Conservation (phyloP, 2,888 invertebrate genomes). For the Muscina levida region DNA sequence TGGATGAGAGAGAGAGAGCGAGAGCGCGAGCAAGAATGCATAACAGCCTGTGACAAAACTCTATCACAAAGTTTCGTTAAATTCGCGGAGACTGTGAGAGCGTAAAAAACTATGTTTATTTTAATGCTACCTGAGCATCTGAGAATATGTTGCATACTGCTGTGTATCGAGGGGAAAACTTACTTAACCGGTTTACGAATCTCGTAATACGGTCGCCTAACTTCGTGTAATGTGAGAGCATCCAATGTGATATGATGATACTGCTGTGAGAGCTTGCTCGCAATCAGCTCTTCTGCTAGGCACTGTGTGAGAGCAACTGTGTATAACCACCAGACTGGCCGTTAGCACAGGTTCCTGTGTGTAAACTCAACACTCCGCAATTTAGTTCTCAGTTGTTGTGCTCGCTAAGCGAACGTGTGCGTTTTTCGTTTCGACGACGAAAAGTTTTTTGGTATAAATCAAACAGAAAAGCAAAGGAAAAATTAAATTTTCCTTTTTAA, state of each 20-base stretch:
- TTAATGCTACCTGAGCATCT: neutral
- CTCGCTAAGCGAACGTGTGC: constrained; percentile 76
- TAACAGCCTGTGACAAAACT: constrained; percentile 43
- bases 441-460: constrained; percentile 42
- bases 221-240: constrained; percentile 44
- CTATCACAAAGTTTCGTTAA: constrained; percentile 35
- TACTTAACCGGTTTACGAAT: constrained; percentile 60
- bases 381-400: constrained; percentile 80
- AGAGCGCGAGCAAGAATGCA: no score
- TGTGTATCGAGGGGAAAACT: constrained; percentile 32
- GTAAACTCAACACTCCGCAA: constrained; percentile 70
- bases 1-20: constrained; percentile 32
- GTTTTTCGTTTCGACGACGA: constrained; percentile 58
- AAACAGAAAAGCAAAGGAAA: constrained; percentile 43
- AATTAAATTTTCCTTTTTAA: constrained; percentile 34
- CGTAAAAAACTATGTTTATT: neutral
- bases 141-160: constrained; percentile 4
- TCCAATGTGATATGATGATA: constrained; percentile 6
- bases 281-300: constrained; percentile 9
- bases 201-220: constrained; percentile 47
- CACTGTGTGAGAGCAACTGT: constrained; percentile 3
- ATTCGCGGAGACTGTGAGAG: constrained; percentile 25
- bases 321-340: constrained; percentile 36
- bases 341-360: constrained; percentile 70
- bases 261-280: neutral